These are phyloP conservation scores for Cancer borealis DNA, from an alignment of 2,888 invertebrate genomes.

Conservation along the genomic window DNA sequence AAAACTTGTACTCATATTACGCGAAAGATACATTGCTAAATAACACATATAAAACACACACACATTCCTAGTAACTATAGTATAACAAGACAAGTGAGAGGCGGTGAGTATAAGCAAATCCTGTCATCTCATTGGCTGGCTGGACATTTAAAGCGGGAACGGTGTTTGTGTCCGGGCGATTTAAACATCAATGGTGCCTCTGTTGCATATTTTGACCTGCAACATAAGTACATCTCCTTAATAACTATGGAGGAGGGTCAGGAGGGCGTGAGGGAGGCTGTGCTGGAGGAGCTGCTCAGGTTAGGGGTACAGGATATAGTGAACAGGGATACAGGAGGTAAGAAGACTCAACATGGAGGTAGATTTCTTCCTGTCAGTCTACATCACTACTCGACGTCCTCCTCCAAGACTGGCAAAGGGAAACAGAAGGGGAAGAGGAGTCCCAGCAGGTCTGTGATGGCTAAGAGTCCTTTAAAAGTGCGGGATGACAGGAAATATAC, in stretches of 20 bases:
- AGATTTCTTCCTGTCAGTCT: conserved; percentile 38
- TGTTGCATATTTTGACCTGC: neutral
- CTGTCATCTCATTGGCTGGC: neutral
- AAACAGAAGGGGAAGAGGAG: conserved; percentile 53
- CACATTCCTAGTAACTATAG: neutral
- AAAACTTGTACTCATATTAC: neutral
- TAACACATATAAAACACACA: neutral
- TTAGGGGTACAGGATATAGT: conserved; percentile 51
- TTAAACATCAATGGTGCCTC: neutral
- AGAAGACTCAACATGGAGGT: conserved; percentile 12
- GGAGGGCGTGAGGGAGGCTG: conserved; percentile 56
- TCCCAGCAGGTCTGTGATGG: neutral
- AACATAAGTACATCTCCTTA: neutral
- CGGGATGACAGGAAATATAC: conserved; percentile 62
- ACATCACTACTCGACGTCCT: neutral
- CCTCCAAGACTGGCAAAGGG: conserved; percentile 38
- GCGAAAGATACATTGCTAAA: neutral
- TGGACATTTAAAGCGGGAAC: neutral
- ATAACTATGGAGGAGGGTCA: conserved; percentile 56
- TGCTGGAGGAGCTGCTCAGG: conserved; percentile 54
- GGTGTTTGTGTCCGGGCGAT: neutral
- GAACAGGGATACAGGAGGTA: neutral
- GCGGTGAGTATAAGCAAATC: neutral
- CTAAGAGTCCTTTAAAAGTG: neutral
- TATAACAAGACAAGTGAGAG: neutral